Base-by-base conservation (phyloP, 2,888 invertebrate species). In the Julus scandinavius region DNA sequence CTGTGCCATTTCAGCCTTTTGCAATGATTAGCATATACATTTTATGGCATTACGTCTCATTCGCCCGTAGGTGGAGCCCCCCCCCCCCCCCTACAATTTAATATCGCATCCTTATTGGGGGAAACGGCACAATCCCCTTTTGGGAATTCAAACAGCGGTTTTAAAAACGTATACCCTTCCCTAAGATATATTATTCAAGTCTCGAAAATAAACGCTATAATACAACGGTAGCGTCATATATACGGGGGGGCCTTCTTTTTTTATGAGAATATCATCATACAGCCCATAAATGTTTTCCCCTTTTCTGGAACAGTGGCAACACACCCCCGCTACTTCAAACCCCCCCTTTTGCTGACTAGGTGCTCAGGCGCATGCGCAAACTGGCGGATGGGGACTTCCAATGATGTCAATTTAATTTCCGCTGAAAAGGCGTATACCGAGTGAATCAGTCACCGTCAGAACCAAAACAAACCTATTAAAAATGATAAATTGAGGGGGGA, bases 41-140 rank as follows among this genome's bases (percentile, higher is more conserved):
- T 72, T 72, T 72, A 72, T 29, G 72, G 72, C 72, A 72, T 29
- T 29, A 72, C 29, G 72, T 72, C 11, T 1, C 29, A 72, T 72
- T 72, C 72, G 72, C 20, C 20, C 20, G 72, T 72, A 72, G 72
- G 72, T 72, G 72, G 72, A 72, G 72, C n/a, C n/a, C n/a, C n/a
- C n/a, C n/a, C n/a, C n/a, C n/a, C 72, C 7, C 72, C 41, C 29
- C 72, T 72, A 72, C 20, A 72, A 72, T 72, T 72, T 72, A n/a
- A 7, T 29, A 20, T 4, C 9, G 72, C 20, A 72, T 72, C 72
- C 72, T 29, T 72, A 72, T 29, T 72, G n/a, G 72, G 72, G 72
- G 72, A 72, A 72, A 20, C 20, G 29, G 72, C 72, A 72, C 72
- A 7, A 72, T 11, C 72, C 72, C 72, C 72, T 29, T 72, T 72